phyloP scores from a whole-genome alignment of 2,113 vertebrate species.

The Mustela lutreola region DNA sequence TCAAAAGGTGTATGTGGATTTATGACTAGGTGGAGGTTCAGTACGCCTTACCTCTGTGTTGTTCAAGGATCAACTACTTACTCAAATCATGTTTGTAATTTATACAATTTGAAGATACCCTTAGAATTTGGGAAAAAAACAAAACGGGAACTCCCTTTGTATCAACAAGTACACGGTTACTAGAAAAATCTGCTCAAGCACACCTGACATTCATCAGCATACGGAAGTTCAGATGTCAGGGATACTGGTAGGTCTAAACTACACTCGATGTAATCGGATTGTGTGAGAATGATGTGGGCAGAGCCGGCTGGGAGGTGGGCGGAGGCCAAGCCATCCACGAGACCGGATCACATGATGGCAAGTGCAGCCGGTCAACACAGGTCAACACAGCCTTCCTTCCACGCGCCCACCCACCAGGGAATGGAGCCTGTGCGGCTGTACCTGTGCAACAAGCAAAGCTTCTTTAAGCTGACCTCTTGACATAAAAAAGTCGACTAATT shows the following conservation, averaged over 20 bases:
- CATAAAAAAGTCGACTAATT: constrained; percentile 94
- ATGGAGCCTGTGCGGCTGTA: constrained; percentile 77
- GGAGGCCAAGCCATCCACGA: not conserved
- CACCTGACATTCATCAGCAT: not conserved
- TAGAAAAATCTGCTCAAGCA: not conserved
- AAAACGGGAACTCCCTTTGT: not conserved
- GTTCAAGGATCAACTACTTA: not conserved
- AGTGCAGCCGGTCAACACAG: accelerated
- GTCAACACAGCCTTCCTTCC: not conserved
- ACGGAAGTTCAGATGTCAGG: not conserved
- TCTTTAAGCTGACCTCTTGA: constrained; percentile 96
- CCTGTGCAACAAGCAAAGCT: constrained; percentile 96
- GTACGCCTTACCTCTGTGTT: not conserved
- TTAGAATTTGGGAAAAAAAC: constrained; percentile 27
- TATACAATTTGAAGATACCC: not conserved
- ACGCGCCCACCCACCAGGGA: accelerated
- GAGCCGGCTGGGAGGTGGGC: accelerated
- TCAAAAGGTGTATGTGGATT: not conserved
- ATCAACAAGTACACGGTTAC: not conserved
- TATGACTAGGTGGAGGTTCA: not conserved
- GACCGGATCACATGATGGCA: accelerated
- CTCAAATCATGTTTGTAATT: not conserved
- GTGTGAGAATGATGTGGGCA: not conserved
- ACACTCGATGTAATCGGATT: not conserved
- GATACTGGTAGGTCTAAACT: not conserved